Conservation (phyloP, 2,797 vertebrate genomes). For the Sarcophilus harrisii region DNA sequence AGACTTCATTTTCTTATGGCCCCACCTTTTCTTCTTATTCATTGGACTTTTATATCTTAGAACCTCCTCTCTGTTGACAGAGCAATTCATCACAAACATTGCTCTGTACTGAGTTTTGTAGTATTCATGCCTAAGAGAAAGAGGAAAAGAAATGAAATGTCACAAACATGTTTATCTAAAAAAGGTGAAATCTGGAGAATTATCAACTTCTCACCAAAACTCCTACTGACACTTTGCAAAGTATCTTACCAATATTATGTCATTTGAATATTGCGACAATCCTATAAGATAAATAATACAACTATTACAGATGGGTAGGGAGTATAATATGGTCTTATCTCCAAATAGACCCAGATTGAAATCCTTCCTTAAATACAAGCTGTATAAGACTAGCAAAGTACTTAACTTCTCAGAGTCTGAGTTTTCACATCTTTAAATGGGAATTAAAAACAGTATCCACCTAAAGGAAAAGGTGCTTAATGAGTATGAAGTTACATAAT, state of each 20-base stretch:
- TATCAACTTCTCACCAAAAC: neutral
- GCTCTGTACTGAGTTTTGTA: constrained; percentile 97
- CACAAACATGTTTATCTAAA: neutral
- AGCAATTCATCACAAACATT: constrained; percentile 99
- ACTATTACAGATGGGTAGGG: neutral
- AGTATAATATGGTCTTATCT: no score
- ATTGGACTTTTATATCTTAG: constrained; percentile 88
- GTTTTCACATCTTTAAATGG: neutral
- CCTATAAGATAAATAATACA: no score
- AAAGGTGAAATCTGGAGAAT: neutral
- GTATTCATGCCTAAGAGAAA: constrained; percentile 91
- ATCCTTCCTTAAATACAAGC: neutral
- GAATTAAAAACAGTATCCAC: neutral
- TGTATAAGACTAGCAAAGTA: no score
- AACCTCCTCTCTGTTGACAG: constrained; percentile 92
- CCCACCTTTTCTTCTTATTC: constrained; percentile 84
- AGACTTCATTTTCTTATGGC: constrained; percentile 78
- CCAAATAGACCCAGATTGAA: neutral
- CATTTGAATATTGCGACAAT: neutral
- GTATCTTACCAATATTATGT: neutral
- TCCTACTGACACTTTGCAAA: neutral
- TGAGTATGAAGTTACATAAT: no score
- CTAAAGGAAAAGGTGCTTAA: neutral
- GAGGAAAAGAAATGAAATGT: constrained; percentile 57
- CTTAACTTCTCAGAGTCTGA: neutral